Evolutionary conservation across 2,797 vertebrate genomes (phyloP), one percentile per base, ranked within the genome.

Genomic region (Leptoclinus maculatus): DNA sequence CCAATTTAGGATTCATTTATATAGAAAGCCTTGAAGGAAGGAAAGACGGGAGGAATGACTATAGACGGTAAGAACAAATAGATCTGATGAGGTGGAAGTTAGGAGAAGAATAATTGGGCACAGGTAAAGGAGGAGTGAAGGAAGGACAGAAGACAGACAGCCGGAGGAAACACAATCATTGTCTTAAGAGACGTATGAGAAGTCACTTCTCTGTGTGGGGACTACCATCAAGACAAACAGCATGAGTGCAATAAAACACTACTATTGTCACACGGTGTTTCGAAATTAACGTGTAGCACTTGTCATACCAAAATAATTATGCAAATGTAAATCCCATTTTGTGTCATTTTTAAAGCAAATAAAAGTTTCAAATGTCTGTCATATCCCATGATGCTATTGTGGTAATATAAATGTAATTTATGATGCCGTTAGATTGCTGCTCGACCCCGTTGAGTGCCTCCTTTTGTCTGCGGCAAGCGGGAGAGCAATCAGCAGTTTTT

Each of bases 171-270:
- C 10, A 36, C 29, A 53, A 32, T 67, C 78, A 63, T 10, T 17
- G 47, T 71, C 63, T 76, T 39, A 5, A 27, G 32, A 78, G 23
- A 68, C 62, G 74, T 59, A n/a, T 32, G 53, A 68, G 16, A 77
- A 54, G 41, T 29, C 36, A 51, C 53, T 45, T 78, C 51, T 74
- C 64, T 58, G 4, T 41, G 56, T 63, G 53, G 21, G n/a, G 23
- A 43, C 66, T 7, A 29, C 49, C 25, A 73, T 59, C 29, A 49
- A 47, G 29, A 64, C 60, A 60, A 75, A 65, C 47, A 64, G 19
- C 62, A 73, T 4, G 21, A 76, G 53, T 54, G 57, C 64, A 71
- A 88, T 68, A 45, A 83, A 81, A 73, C 13, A n/a, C 72, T 72
- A 85, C 70, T 36, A 65, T 27, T 25, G 74, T 59, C 43, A 64